Evolutionary conservation across 1,140 invertebrate species (phyloP).

Genomic region (Lasaia peninsularis): DNA sequence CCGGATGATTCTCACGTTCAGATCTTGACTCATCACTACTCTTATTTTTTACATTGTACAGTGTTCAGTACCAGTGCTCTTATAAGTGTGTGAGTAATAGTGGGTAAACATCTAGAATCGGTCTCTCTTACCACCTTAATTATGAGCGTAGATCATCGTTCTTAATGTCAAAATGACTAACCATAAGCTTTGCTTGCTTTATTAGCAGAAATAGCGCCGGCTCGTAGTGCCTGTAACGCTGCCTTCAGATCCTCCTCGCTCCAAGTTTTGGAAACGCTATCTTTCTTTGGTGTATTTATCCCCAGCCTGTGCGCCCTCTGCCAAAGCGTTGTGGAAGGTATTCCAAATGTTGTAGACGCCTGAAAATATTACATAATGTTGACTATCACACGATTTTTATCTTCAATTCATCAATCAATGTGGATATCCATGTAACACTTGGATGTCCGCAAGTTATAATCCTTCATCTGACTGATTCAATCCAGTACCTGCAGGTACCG

Average conservation of each 20-base stretch:
- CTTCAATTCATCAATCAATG: no score
- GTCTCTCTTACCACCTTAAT: no score
- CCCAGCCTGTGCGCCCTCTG: conserved; percentile 90
- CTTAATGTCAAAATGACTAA: conserved; percentile 25
- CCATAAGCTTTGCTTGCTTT: conserved; percentile 95
- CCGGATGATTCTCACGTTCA: no score
- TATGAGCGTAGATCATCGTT: neutral
- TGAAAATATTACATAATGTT: conserved; percentile 27
- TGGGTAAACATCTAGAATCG: no score
- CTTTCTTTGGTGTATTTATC: conserved; percentile 94
- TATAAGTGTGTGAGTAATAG: no score
- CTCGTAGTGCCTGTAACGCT: conserved; percentile 87
- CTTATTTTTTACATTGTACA: no score
- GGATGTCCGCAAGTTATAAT: no score
- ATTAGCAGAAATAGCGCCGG: conserved; percentile 91
- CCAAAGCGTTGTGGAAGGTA: conserved; percentile 93
- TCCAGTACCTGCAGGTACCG: no score
- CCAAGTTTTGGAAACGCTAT: conserved; percentile 91
- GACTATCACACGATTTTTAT: neutral
- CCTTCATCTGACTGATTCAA: no score
- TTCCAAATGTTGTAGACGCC: conserved; percentile 89
- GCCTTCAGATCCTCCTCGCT: conserved; percentile 89
- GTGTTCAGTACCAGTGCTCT: no score
- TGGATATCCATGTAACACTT: no score
- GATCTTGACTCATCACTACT: no score